phyloP scores from a whole-genome alignment of 2,113 vertebrate species.

The Limnothrissa miodon region DNA sequence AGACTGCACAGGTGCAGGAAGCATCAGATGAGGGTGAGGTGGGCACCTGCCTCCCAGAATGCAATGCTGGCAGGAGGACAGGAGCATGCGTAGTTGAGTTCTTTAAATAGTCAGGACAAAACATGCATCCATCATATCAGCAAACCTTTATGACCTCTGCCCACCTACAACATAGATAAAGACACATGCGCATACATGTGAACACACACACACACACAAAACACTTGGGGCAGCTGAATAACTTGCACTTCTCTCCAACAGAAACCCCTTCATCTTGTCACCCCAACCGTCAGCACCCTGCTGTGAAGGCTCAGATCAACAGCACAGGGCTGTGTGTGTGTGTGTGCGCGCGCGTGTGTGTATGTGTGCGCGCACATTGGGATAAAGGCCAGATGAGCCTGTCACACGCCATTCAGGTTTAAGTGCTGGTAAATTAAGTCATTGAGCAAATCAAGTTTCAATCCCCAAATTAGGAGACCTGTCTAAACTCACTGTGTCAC shows the following conservation, averaged over 20 bases:
- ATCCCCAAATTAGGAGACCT: not conserved
- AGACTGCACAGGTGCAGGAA: too few species aligned
- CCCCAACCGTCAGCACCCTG: not conserved
- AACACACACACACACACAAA: not conserved
- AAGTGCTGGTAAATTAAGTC: slow-evolving; percentile 34
- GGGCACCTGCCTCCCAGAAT: too few species aligned
- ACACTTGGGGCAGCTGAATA: slow-evolving; percentile 1
- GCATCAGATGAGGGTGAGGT: too few species aligned
- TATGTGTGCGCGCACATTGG: not conserved
- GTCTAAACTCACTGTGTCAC: not conserved
- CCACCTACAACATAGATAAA: not conserved
- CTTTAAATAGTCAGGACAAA: slow-evolving; percentile 33
- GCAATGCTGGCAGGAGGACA: not conserved
- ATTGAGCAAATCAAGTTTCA: slow-evolving; percentile 37
- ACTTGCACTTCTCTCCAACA: not conserved
- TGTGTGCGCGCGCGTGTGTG: too few species aligned
- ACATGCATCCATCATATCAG: slow-evolving; percentile 33
- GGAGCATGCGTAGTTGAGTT: not conserved
- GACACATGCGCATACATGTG: not conserved
- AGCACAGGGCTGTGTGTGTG: not conserved
- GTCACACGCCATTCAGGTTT: slow-evolving; percentile 2
- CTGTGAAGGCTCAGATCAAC: not conserved
- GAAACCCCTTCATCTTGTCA: too few species aligned
- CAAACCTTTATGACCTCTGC: not conserved
- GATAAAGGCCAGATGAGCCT: slow-evolving; percentile 1